Evolutionary conservation across 1,140 invertebrate genomes (phyloP), one percentile per base, ranked within the genome.

Genomic region (Zaprionus lachaisei): DNA sequence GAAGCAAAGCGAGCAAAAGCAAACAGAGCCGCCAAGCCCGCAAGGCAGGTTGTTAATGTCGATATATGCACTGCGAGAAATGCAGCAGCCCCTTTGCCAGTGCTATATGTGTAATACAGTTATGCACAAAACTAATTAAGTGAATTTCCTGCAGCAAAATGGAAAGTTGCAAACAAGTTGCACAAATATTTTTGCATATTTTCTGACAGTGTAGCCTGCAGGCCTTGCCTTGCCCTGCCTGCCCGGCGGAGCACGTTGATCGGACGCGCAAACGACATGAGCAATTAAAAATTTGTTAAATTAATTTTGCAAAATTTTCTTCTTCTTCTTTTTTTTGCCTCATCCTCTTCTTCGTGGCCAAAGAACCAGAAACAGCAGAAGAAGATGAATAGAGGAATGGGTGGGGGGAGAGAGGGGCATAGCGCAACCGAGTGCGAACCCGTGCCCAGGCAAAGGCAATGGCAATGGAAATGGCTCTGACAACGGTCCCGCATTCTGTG

Each of bases 211-310:
- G 73, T 44, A 71, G 37, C 55, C 37, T 14, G 15, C 38, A 9
- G 62, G 51, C 62, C 31, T 7, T 2, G n/a, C 41, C 17, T 44
- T 15, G 41, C 38, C 38, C 17, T n/a, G 41, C n/a, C 41, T 44
- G 12, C 31, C 31, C 9, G 31, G 9, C 31, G 31, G 17, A 28
- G 47, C 65, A 70, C 72, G 76, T 66, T 75, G 76, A 75, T 79
- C 72, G 72, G 71, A 75, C 71, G 65, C 76, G 71, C 84, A 90
- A 90, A 90, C 79, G 84, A 89, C 85, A 89, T 90, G 85, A 89
- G 85, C 85, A 89, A 89, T 89, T 89, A 89, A 90, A 89, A 89
- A 85, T 89, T 89, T 89, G 85, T 83, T 77, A 89, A 89, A 89
- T 89, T 89, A 89, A 89, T 89, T 89, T 90, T 77, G 76, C 79